Evolutionary conservation across 2,113 vertebrate species (phyloP), one percentile per base, ranked within the genome.

Genomic region (Turnix velox): DNA sequence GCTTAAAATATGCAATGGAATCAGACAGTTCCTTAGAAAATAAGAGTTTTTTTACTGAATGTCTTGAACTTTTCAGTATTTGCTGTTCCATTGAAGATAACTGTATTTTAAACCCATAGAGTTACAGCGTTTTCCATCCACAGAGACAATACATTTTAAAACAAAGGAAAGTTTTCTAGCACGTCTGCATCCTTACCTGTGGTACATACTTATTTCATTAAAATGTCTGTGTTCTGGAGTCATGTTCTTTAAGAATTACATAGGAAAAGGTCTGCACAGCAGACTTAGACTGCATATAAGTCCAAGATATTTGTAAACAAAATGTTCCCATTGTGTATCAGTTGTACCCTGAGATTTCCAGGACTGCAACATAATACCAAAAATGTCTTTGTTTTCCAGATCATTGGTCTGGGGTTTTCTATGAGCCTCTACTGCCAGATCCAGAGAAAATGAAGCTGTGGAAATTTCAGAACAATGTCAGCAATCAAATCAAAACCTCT

Each of bases 381-480:
- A 95, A 75, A 95, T 86, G 55, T 92, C 43, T 97, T 93, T 95
- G 61, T 94, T 97, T 97, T 97, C 82, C 97, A 98, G 98, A 63
- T 98, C 58, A 27, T 98, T 24, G 98, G 97, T 84, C 86, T 98
- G 95, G 92, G 84, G 65, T 98, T 98, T 96, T 98, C 98, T 45
- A 97, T 98, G 97, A 84, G 87, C 52, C 95, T 98, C 40, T 97
- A 96, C 74, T 97, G 97, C 95, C 98, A 98, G 92, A 98, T 98
- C 2, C 63, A 91, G 65, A 96, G 42, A 43, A 98, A 97, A 94
- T 98, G 93, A 98, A 88, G 49, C 66, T 24, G 16, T 61, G 74
- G 37, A 93, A 87, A 31, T 91, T 76, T 87, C 77, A 85, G 88
- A 90, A 90, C 42, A 12, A 52, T 89, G 51, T 90, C 87, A 84